Evolutionary conservation across 2,888 invertebrate genomes (phyloP), one percentile per base, ranked within the genome.

Genomic region (Gastrophysa polygoni): DNA sequence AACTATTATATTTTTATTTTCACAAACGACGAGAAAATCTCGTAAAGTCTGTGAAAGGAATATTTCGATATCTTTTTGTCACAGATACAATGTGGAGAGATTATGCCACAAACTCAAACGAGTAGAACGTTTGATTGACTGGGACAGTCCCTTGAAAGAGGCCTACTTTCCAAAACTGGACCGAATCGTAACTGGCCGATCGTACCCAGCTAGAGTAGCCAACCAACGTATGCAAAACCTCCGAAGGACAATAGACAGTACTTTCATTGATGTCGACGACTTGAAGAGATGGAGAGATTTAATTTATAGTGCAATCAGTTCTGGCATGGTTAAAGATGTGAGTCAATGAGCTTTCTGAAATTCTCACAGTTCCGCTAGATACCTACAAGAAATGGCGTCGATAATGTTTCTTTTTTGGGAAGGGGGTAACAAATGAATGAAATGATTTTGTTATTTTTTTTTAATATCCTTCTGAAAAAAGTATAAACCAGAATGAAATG

Each of bases 101-200:
- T 79, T 92, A 68, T 89, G 89, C 77, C 92, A 92, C 78, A 85
- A 85, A 5, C 77, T 93, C 70, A 75, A 83, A 0, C 86, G 90
- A 0, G 89, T 89, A 2, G 82, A 81, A 16, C 86, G 88, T 0
- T 86, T 85, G 69, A 85, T 84, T 68, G 86, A 91, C 77, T 86
- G 90, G 78, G 84, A 87, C 0, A 85, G 86, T 7, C 88, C 91
- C 14, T 90, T 93, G 68, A 77, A 79, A 0, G 92, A 93, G 77
- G 93, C 88, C 0, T 93, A 93, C 80, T 93, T 92, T 83, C 91
- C 92, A 2, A 93, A 93, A 80, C 82, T 93, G 76, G 91, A 92
- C 81, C 90, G 90, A 0, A 82, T 89, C 67, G 89, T 91, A 1
- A 87, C 92, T 28, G 89, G 89, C 72, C 83, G 91, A 0, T 83